Evolutionary conservation across 1,140 invertebrate species (phyloP), one percentile per base, ranked within the genome.

Genomic region (Eriosoma lanigerum): DNA sequence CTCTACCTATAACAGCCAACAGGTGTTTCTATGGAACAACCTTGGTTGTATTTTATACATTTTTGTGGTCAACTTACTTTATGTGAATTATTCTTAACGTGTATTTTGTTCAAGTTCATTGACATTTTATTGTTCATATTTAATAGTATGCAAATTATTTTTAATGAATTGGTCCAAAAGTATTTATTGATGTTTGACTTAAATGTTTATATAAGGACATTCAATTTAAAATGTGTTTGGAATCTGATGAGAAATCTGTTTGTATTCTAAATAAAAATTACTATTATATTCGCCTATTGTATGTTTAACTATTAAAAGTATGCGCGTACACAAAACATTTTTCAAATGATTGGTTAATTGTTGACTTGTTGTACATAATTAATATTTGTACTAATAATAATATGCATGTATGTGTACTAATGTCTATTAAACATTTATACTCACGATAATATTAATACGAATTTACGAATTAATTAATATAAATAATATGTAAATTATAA

Each of bases 81-180:
- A 26, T 17, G 21, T 26, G 15, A 48, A 68, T 24, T 48, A 68
- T 68, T 68, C 21, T 10, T 17, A 17, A 68, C 44, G 44, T 68
- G 38, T 46, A 24, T 68, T 48, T 24, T 26, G 12, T 17, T 48
- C 21, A 17, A 68, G 44, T 68, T 48, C 66, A 19, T 48, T 68
- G 66, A 68, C 66, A 48, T 68, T 68, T 44, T 68, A 68, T 68
- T 46, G 24, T 46, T 46, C 38, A 15, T 52, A n/a, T n/a, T n/a
- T n/a, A n/a, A n/a, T n/a, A 50, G 15, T 3, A 46, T 0, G 21
- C 24, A 48, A 68, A 48, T 46, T 68, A 19, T 26, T 48, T 48
- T 21, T 17, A 68, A 48, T 10, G 21, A 68, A 68, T 26, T 48
- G 13, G 13, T 68, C 2, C 15, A 48, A 24, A 48, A 46, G 46